Conservation (phyloP, 2,888 invertebrate genomes). For the Drosophila borborema region DNA sequence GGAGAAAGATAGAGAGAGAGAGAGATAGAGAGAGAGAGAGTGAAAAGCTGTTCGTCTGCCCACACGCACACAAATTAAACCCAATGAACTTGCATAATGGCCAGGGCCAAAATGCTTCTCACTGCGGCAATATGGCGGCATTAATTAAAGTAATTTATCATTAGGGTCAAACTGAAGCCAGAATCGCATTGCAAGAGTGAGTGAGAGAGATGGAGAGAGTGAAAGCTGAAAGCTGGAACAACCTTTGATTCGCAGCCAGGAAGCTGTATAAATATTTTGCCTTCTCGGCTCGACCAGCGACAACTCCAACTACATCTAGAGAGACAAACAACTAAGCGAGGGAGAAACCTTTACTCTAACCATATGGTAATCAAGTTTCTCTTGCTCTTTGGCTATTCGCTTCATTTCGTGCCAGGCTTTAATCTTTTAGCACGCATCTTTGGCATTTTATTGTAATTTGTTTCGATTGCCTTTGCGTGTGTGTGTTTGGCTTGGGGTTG, state of each 20-base stretch:
- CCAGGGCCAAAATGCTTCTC: constrained; percentile 51
- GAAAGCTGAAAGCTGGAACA: constrained; percentile 27
- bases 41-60: constrained; percentile 4
- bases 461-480: constrained; percentile 69
- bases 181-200: constrained; percentile 7
- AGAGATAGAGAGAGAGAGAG: neutral
- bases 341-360: constrained; percentile 15
- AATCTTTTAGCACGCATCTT: constrained; percentile 79
- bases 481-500: constrained; percentile 11
- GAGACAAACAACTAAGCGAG: constrained; percentile 10
- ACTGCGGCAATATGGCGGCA: constrained; percentile 81
- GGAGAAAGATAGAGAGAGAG: no score
- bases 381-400: constrained; percentile 38
- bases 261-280: constrained; percentile 79
- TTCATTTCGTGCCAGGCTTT: constrained; percentile 76
- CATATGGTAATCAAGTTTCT: constrained; percentile 70
- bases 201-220: neutral
- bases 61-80: constrained; percentile 74
- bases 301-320: constrained; percentile 32
- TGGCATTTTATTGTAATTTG: constrained; percentile 80
- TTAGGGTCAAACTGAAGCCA: constrained; percentile 75
- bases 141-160: constrained; percentile 84
- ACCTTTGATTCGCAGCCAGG: constrained; percentile 69
- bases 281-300: constrained; percentile 52
- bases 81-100: constrained; percentile 80